Percentiles rank a stretch among this genome's conserved stretches.
These are phyloP conservation scores for Palythoa grandiflora DNA, from an alignment of 92 coral and sea anemone species.

Conservation along the genomic window DNA sequence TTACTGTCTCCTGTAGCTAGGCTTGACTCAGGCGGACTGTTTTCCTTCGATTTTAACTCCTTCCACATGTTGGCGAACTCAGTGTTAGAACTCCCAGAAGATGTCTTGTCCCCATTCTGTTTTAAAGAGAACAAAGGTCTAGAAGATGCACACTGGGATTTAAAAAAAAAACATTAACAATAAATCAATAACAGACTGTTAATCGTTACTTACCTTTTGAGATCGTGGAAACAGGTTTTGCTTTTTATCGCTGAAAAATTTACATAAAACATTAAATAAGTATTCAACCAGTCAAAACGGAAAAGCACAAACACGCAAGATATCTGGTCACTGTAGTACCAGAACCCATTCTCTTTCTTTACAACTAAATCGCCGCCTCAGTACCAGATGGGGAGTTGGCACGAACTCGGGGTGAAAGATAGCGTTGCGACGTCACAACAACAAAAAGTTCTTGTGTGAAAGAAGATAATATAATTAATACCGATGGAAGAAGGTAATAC, in stretches of 20 bases:
- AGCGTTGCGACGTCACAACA: too few relatives aligned
- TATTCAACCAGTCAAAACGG: too few relatives aligned
- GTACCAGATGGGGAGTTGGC: too few relatives aligned
- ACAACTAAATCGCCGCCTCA: too few relatives aligned
- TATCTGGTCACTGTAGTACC: too few relatives aligned
- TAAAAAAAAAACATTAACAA: background rate
- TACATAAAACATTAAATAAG: too few relatives aligned
- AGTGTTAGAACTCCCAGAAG: constrained; percentile 52
- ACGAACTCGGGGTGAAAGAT: too few relatives aligned
- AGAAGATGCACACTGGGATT: background rate
- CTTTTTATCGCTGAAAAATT: constrained; percentile 25
- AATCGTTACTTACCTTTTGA: constrained; percentile 31
- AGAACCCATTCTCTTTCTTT: too few relatives aligned
- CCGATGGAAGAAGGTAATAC: too few relatives aligned
- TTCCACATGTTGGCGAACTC: constrained; percentile 95
- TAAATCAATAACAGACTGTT: background rate
- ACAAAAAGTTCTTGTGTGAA: too few relatives aligned
- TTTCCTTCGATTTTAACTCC: constrained; percentile 78
- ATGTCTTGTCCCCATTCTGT: constrained; percentile 49
- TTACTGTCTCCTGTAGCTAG: constrained; percentile 1
- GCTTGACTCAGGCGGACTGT: constrained; percentile 58
- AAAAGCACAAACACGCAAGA: too few relatives aligned
- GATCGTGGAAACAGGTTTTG: constrained; percentile 41
- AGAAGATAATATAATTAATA: too few relatives aligned
- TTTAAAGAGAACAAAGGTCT: background rate